Evolutionary conservation across 2,113 vertebrate species (phyloP).

Genomic region (Cyprinodon variegatus): DNA sequence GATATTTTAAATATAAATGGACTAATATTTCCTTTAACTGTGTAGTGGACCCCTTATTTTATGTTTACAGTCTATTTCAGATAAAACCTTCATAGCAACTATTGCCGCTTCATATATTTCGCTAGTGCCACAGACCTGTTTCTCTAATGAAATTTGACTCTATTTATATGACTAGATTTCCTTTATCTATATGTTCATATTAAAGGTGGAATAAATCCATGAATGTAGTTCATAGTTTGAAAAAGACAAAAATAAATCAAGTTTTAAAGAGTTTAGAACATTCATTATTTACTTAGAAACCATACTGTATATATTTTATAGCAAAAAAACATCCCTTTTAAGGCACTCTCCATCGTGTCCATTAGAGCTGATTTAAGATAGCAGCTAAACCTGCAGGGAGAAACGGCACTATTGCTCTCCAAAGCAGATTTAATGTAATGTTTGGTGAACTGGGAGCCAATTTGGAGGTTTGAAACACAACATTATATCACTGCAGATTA

Average conservation of each 20-base stretch:
- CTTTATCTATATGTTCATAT: no score
- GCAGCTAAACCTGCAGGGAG: slow-evolving; percentile 21
- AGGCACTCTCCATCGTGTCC: slow-evolving; percentile 28
- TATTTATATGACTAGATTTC: no score
- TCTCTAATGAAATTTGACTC: no score
- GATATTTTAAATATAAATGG: no score
- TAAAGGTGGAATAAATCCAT: no score
- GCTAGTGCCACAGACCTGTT: no score
- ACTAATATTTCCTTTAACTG: no score
- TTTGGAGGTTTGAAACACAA: slow-evolving; percentile 75
- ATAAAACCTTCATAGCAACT: no score
- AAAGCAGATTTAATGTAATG: slow-evolving; percentile 65
- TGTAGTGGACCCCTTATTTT: no score
- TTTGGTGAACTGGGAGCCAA: slow-evolving; percentile 69
- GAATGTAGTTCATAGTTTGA: neutral
- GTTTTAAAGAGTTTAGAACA: neutral
- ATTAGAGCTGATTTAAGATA: slow-evolving; percentile 28
- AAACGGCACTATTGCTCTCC: slow-evolving; percentile 20
- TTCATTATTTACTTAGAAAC: slow-evolving; percentile 16
- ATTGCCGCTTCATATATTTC: no score
- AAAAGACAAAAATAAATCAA: no score
- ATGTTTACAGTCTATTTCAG: no score
- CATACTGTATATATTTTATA: slow-evolving; percentile 16
- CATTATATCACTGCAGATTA: slow-evolving; percentile 69
- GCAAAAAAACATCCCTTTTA: slow-evolving; percentile 31